These are phyloP conservation scores for Liolophura sinensis DNA, from an alignment of 1,140 invertebrate species.

Conservation along the genomic window DNA sequence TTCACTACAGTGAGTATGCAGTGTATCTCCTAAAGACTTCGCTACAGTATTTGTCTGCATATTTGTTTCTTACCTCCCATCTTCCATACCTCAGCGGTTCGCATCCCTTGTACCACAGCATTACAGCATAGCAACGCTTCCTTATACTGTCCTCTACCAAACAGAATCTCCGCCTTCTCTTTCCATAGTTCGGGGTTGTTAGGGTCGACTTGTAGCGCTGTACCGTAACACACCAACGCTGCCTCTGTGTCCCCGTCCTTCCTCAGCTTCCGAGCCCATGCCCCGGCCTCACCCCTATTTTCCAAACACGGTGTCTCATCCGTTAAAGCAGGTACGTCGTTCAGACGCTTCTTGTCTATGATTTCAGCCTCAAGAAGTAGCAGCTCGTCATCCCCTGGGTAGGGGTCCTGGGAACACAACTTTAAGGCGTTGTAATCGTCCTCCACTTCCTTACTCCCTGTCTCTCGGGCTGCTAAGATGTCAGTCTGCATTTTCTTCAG, in stretches of 20 bases:
- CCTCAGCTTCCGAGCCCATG: not conserved
- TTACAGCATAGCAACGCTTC: slow-evolving; percentile 24
- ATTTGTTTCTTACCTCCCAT: slow-evolving; percentile 27
- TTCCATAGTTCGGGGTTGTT: slow-evolving; percentile 21
- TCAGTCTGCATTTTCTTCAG: slow-evolving; percentile 20
- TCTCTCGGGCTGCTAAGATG: slow-evolving; percentile 16
- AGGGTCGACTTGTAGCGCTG: slow-evolving; percentile 17
- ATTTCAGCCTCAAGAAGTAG: slow-evolving; percentile 28
- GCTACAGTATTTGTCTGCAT: not conserved
- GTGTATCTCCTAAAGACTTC: not conserved
- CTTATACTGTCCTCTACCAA: slow-evolving; percentile 13
- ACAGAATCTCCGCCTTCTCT: slow-evolving; percentile 23
- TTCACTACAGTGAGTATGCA: too few species aligned
- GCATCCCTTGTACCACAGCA: slow-evolving; percentile 10
- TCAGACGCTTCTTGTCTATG: slow-evolving; percentile 25
- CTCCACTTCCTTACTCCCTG: slow-evolving; percentile 6
- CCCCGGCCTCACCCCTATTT: slow-evolving; percentile 3
- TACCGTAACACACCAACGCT: slow-evolving; percentile 7
- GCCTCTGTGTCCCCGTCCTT: slow-evolving; percentile 7
- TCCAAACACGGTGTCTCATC: too few species aligned
- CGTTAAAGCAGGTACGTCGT: slow-evolving; percentile 14
- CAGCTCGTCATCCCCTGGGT: slow-evolving; percentile 34
- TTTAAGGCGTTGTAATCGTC: slow-evolving; percentile 23
- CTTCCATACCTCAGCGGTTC: slow-evolving; percentile 25
- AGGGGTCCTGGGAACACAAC: slow-evolving; percentile 30